Evolutionary conservation across 2,113 vertebrate species (phyloP).

Genomic region (Hippocampus guttulatus): DNA sequence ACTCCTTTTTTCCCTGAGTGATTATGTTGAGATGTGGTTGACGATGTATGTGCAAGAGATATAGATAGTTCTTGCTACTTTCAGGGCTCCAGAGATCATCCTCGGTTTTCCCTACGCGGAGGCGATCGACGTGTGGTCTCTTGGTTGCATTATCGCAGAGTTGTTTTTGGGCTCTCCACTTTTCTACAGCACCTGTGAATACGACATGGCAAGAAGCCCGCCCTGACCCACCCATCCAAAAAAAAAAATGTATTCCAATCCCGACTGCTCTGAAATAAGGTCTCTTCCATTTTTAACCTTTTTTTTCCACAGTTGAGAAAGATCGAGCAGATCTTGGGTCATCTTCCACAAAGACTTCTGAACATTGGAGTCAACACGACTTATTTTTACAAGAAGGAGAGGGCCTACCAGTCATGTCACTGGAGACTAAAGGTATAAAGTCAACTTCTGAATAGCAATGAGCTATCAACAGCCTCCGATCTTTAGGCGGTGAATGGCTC

Average conservation of each 20-base stretch:
- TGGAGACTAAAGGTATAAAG: slow-evolving; percentile 2
- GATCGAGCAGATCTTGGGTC: slow-evolving; percentile 3
- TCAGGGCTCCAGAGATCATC: slow-evolving; percentile 9
- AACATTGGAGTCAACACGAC: slow-evolving; percentile 3
- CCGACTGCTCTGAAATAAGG: not conserved
- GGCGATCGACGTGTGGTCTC: slow-evolving; percentile 6
- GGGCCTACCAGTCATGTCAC: not conserved
- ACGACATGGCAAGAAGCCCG: not conserved
- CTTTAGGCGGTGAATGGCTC: not conserved
- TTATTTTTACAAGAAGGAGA: slow-evolving; percentile 1
- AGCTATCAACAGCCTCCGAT: not conserved
- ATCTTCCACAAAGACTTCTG: not conserved
- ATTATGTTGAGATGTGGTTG: not conserved
- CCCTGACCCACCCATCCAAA: accelerated
- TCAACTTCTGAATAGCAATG: not conserved
- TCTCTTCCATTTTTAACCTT: not conserved
- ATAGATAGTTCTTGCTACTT: not conserved
- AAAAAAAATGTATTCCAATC: not conserved
- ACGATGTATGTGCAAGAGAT: not conserved
- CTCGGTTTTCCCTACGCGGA: slow-evolving; percentile 1
- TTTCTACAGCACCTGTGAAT: slow-evolving; percentile 11
- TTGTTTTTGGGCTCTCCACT: slow-evolving; percentile 2
- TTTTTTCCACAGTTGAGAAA: slow-evolving; percentile 2
- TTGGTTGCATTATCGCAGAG: slow-evolving; percentile 1
- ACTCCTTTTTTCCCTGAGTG: not conserved